Evolutionary conservation across 2,888 invertebrate genomes (phyloP).

Genomic region (Drosophila pseudotakahashii): DNA sequence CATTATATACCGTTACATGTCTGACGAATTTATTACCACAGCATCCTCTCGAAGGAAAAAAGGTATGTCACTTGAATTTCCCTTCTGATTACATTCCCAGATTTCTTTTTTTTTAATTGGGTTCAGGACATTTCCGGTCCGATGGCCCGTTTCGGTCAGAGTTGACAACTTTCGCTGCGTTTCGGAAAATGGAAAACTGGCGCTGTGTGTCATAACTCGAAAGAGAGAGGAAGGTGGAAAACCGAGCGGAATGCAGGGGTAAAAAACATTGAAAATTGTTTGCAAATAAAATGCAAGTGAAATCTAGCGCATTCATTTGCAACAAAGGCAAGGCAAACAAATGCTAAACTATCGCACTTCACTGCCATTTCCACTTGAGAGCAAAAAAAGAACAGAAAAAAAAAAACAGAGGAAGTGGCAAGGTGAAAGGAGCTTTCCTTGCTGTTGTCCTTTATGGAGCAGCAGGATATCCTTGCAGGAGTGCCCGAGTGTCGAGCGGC

Average conservation of each 20-base stretch:
- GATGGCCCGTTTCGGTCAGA: constrained; percentile 3
- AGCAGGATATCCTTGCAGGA: constrained; percentile 58
- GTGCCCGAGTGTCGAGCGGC: constrained; percentile 11
- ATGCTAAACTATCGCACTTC: constrained; percentile 67
- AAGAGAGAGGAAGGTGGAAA: background rate
- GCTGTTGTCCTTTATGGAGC: constrained; percentile 38
- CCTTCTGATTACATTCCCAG: background rate
- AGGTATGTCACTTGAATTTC: background rate
- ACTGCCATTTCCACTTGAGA: constrained; percentile 31
- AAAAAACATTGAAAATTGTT: constrained; percentile 49
- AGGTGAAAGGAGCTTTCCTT: constrained; percentile 14
- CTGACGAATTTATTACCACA: background rate
- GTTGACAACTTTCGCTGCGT: constrained; percentile 23
- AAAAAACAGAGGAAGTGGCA: background rate
- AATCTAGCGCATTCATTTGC: constrained; percentile 74
- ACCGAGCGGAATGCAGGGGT: background rate
- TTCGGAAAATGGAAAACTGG: constrained; percentile 3
- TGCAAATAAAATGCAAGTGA: constrained; percentile 74
- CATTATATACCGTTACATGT: background rate
- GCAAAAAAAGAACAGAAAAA: background rate
- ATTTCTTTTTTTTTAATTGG: constrained; percentile 34
- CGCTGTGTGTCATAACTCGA: constrained; percentile 19
- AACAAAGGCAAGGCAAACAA: constrained; percentile 69
- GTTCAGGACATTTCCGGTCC: constrained; percentile 28
- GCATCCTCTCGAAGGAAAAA: background rate